Evolutionary conservation across 1,140 invertebrate genomes (phyloP), one percentile per base, ranked within the genome.

Genomic region (Lepidurus couesii): DNA sequence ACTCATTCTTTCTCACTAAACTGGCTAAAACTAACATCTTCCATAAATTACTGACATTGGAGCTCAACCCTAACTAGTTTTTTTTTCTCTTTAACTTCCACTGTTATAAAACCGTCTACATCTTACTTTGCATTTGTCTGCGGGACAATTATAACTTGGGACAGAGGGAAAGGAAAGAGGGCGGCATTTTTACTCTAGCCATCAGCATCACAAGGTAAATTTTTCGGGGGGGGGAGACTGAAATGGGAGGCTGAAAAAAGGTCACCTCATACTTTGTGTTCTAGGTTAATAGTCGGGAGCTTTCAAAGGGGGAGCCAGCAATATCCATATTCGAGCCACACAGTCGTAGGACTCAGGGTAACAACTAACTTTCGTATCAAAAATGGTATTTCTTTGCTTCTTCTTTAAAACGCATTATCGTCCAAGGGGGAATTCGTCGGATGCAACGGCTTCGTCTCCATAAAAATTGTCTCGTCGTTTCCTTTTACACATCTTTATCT

Each of bases 1-100:
- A 65, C 53, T 65, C 53, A 65, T 65, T 65, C 53, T 65, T 65
- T 65, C 53, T 65, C 53, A 65, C n/a, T 65, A 65, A 65, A 65
- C 53, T 65, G 53, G 53, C 53, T 65, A 65, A 65, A 65, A 65
- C 53, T 65, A 65, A 65, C 53, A 65, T 65, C 21, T 65, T 65
- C 21, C 53, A 65, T 65, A 65, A 65, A 65, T 65, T 65, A 65
- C 53, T 65, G 53, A 65, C 53, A 65, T 65, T 65, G 53, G 53
- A 65, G 53, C 53, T 65, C 13, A 65, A 65, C 53, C 34, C 53
- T 65, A 65, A 65, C 53, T 65, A 16, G 16, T 9, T 65, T 65
- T 16, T 16, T 65, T 65, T 4, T 65, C 21, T 65, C 21, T 65
- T 21, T 65, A 13, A 16, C 53, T 65, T 65, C 53, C 16, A 13